Percentiles rank a stretch among this genome's conserved stretches.
These are phyloP conservation scores for Aptenodytes patagonicus DNA, from an alignment of 2,113 vertebrate genomes.

Conservation along the genomic window DNA sequence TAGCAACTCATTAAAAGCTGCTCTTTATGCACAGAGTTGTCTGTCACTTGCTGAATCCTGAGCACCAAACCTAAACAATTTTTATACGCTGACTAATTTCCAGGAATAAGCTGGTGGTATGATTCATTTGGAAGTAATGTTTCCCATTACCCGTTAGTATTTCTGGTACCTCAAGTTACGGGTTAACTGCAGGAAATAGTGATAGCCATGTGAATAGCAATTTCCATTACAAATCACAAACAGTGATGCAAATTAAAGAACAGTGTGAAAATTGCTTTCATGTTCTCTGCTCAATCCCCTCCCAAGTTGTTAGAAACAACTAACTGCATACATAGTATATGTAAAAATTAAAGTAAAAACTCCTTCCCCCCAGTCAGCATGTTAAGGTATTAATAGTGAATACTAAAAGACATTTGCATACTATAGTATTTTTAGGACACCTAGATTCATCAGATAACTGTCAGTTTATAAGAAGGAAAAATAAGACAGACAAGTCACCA, in stretches of 20 bases:
- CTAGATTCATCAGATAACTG: not conserved
- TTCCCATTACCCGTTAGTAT: not conserved
- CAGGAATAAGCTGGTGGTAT: not conserved
- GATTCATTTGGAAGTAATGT: not conserved
- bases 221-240: not conserved
- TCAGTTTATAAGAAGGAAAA: not conserved
- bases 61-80: not conserved
- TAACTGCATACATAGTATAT: not conserved
- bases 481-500: not conserved
- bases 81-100: not conserved
- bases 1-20: not conserved
- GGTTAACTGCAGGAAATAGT: not conserved
- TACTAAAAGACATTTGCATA: not conserved
- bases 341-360: not conserved
- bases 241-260: not conserved
- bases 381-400: not conserved
- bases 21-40: not conserved
- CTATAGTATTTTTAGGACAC: not conserved
- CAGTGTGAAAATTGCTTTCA: not conserved
- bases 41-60: not conserved
- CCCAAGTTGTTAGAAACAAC: not conserved
- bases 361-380: not conserved
- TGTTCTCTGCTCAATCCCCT: not conserved
- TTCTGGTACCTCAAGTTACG: not conserved
- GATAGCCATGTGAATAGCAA: not conserved